These are phyloP conservation scores for Piscicola geometra DNA, from an alignment of 2,888 invertebrate genomes.

Conservation along the genomic window DNA sequence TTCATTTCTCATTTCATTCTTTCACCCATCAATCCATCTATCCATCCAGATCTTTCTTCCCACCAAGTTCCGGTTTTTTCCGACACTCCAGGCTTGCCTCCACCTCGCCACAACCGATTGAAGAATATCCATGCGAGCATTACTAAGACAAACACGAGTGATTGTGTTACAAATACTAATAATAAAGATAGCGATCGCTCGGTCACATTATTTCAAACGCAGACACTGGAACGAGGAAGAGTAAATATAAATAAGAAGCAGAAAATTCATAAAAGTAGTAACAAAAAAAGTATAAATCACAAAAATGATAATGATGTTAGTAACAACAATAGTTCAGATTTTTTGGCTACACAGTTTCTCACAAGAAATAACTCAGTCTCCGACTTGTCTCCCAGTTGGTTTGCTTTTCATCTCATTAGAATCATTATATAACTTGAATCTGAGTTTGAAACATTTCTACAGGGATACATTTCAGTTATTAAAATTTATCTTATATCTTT, in stretches of 20 bases:
- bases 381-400: constrained; percentile 5
- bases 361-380: not conserved
- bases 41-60: not conserved
- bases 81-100: not conserved
- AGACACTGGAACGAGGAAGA: constrained; percentile 1
- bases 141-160: not conserved
- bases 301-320: not conserved
- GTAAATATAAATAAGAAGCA: not conserved
- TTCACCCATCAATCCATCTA: not conserved
- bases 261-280: not conserved
- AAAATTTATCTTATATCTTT: no score
- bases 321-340: not conserved
- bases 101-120: not conserved
- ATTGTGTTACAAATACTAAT: not conserved
- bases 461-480: no score
- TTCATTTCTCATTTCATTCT: not conserved
- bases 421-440: no score
- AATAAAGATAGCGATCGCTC: not conserved
- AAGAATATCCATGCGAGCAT: not conserved
- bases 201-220: not conserved
- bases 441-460: no score
- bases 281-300: not conserved
- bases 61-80: not conserved
- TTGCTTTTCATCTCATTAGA: no score
- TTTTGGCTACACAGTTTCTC: not conserved